Conservation (phyloP, 2,888 invertebrate species). For the Athetis lepigone region DNA sequence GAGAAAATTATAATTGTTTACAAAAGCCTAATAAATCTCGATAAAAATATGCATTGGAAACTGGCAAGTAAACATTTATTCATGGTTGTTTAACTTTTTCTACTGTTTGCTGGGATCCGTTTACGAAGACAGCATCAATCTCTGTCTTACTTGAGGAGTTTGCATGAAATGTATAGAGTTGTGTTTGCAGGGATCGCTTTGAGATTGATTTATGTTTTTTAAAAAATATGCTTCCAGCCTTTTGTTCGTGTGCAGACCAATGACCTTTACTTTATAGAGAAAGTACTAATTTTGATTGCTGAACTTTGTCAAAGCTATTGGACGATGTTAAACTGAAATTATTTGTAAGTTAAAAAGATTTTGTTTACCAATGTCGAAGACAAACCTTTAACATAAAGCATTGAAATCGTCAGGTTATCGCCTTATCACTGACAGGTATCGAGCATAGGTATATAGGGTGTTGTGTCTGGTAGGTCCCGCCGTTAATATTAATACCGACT, state of each 20-base stretch:
- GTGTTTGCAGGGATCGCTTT: constrained; percentile 32
- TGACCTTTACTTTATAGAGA: no score
- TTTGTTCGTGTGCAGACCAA: not conserved
- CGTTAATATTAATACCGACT: no score
- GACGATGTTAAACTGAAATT: no score
- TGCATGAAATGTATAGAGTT: constrained; percentile 37
- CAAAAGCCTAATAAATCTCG: constrained; percentile 53
- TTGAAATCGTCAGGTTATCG: no score
- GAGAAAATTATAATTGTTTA: constrained; percentile 32
- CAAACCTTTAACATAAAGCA: no score
- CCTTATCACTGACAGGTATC: no score
- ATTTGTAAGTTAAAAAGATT: no score
- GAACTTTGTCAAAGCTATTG: no score
- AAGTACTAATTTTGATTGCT: no score
- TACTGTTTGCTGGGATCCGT: constrained; percentile 60
- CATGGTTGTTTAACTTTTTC: constrained; percentile 73
- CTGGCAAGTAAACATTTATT: constrained; percentile 72
- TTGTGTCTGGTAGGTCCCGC: no score
- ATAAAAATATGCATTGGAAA: constrained; percentile 74
- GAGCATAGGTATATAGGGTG: no score
- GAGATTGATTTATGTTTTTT: constrained; percentile 26
- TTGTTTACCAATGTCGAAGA: no score
- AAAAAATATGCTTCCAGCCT: not conserved
- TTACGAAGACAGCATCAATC: constrained; percentile 70
- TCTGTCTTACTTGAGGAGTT: constrained; percentile 67